Base-by-base conservation (phyloP, 2,113 vertebrate genomes). In the Procapra przewalskii region DNA sequence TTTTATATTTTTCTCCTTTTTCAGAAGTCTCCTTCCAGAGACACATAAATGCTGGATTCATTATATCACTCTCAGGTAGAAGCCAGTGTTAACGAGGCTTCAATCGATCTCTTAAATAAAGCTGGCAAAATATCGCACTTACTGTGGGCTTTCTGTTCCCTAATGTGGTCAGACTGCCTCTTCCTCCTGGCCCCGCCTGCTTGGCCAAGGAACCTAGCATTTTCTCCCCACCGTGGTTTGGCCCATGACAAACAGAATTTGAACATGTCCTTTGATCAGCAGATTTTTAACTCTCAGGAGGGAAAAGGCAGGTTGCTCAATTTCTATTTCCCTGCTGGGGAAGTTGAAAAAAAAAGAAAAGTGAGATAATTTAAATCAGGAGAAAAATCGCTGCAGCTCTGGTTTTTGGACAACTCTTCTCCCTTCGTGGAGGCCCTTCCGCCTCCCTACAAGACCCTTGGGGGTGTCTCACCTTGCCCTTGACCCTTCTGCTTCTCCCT, bases 31-130 rank as follows among this genome's bases (percentile, higher is more conserved):
- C 87, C 67, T 98, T 96, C 87, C 91, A 95, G 94, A 94, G 91
- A 90, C 93, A 96, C 90, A 97, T 90, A 97, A 98, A 97, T 87
- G 85, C 71, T 3, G 0, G 94, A 85, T 96, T 96, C 97, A 95
- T 97, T 97, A 57, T 75, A 94, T 92, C 36, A 55, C 94, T 95
- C 94, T 90, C 91, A 97, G 97, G 84, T 96, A 97, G 96, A 96
- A 88, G 94, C 36, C 87, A 94, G 91, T 96, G 81, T 96, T 97
- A 96, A 97, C 97, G 71, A 97, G 91, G 43, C 89, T 96, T 93
- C 54, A 1, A 97, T 96, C 87, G 54, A 96, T 96, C 93, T 92
- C 94, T 97, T 94, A 96, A 98, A 97, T 97, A 97, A 98, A 98
- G 59, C 80, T 97, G 91, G 94, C 94, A 93, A 98, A 97, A 93